These are phyloP conservation scores for Cynopterus sphinx DNA, from an alignment of 2,797 vertebrate genomes.

Conservation along the genomic window DNA sequence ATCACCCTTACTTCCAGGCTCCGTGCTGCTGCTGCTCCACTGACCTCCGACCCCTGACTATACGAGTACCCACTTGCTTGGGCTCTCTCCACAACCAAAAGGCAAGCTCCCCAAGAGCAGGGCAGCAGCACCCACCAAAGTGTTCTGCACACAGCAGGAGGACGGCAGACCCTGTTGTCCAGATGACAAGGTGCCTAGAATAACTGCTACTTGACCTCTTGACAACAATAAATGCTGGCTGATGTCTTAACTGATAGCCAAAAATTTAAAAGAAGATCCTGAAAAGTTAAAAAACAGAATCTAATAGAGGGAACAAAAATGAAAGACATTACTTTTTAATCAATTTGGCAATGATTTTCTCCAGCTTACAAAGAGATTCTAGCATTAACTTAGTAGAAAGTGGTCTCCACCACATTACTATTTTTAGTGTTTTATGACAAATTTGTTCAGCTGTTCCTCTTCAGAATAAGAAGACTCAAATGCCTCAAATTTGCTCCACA, in stretches of 20 bases:
- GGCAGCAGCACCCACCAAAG: not conserved
- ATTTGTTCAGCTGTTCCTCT: slow-evolving; percentile 29
- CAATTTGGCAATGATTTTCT: not conserved
- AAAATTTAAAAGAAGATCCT: not conserved
- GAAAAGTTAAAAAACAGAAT: slow-evolving; percentile 24
- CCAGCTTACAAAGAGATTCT: slow-evolving; percentile 12
- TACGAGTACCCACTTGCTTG: not conserved
- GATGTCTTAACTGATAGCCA: not conserved
- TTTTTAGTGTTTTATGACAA: slow-evolving; percentile 52
- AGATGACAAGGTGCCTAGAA: not conserved
- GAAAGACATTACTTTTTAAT: not conserved
- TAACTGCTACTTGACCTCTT: not conserved
- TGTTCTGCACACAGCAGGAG: rapidly evolving
- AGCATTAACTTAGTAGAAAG: slow-evolving; percentile 17
- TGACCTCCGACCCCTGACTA: not conserved
- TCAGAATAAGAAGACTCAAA: not conserved
- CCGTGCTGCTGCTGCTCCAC: not conserved
- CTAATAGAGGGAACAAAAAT: not conserved
- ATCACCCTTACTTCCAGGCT: not conserved
- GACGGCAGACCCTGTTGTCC: not conserved
- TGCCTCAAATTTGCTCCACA: not conserved
- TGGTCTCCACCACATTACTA: not conserved
- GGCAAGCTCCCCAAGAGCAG: not conserved
- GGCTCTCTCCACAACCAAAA: not conserved
- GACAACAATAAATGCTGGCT: not conserved